A percentile compares a stretch with the other conserved stretches of the same genome.
These are phyloP conservation scores for Phyto melanocephala DNA, from an alignment of 2,888 invertebrate genomes.

Conservation along the genomic window DNA sequence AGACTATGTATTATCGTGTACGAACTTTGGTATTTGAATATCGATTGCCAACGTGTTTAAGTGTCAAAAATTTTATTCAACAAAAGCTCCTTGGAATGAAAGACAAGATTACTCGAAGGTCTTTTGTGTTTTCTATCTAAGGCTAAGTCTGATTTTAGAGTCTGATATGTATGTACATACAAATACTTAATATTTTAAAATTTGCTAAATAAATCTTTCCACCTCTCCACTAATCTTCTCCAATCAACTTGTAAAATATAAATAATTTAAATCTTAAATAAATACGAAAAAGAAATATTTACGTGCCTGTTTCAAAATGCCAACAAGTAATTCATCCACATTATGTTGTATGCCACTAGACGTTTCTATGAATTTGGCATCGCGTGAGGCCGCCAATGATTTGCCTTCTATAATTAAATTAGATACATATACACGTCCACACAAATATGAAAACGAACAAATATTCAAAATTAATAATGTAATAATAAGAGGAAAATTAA, in stretches of 20 bases:
- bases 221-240: background rate
- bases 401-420: constrained; percentile 87
- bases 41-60: too few relatives aligned
- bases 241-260: background rate
- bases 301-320: constrained; percentile 89
- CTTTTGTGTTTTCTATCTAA: too few relatives aligned
- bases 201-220: too few relatives aligned
- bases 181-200: too few relatives aligned
- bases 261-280: background rate
- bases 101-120: too few relatives aligned
- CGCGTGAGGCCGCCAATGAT: constrained; percentile 90
- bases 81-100: too few relatives aligned
- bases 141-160: too few relatives aligned
- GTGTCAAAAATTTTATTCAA: too few relatives aligned
- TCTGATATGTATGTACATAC: too few relatives aligned
- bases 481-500: background rate
- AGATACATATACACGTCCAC: background rate
- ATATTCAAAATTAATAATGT: background rate
- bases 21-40: too few relatives aligned
- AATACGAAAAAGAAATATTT: background rate
- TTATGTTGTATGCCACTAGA: constrained; percentile 97
- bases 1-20: too few relatives aligned
- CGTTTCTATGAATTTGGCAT: constrained; percentile 96
- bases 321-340: constrained; percentile 96
- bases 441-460: background rate